Base-by-base conservation (phyloP, 2,113 vertebrate genomes). In the Orientallactaga bullata region DNA sequence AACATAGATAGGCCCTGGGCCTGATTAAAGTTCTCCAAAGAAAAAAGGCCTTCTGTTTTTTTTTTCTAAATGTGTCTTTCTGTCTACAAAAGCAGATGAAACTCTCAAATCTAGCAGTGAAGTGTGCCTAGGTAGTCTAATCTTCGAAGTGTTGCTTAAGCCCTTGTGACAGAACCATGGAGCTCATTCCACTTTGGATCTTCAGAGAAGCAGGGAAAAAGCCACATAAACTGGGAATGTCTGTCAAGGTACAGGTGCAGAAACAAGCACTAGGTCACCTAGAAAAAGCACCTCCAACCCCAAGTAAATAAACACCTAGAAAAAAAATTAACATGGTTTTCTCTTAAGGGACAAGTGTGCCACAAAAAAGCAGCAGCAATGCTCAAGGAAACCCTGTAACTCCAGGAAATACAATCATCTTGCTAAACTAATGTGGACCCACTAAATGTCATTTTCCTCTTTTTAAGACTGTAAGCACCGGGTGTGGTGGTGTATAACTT, bases 231-330 rank as follows among this genome's bases (percentile, higher is more conserved):
- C 23, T 28, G 76, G 20, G 74, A 51, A 87, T 74, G 5, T 37
- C 80, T 78, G 13, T 47, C 42, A 39, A 23, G 32, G 73, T 66
- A 60, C 7, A 73, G 21, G 51, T 65, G 42, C 32, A n/a, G 0
- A 95, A 32, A 30, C 30, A 80, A 32, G n/a, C 30, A 80, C 13
- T 35, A 66, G 4, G 87, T 58, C 76, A 90, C 28, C 39, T 47
- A 71, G 30, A 21, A 35, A 2, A 80, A 76, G 35, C 12, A 66
- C n/a, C n/a, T 23, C 9, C 4, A 20, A 83, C 13, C 21, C 2
- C 35, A 13, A 55, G n/a, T 71, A 73, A 84, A 94, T 28, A 85
- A 13, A 90, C 80, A 80, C 55, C 58, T 47, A 88, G 60, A 94
- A 61, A 2, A 61, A 68, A 30, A 82, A 82, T 37, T 20, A 88